phyloP scores from a whole-genome alignment of 2,797 vertebrate species.

The Borostomias antarcticus region DNA sequence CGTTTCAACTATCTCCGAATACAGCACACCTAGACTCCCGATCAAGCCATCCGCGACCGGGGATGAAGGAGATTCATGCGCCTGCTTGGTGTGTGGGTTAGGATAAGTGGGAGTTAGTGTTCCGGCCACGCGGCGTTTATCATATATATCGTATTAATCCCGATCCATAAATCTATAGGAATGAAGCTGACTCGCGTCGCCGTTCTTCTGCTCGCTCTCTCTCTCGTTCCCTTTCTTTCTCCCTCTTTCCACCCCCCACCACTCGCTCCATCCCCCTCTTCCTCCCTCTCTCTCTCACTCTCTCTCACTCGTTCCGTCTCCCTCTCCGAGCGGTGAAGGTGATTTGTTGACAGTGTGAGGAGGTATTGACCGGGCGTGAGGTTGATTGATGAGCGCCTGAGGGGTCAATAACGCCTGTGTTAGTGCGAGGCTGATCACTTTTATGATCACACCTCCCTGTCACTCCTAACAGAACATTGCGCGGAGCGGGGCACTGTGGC shows the following conservation, averaged over 20 bases:
- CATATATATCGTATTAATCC: constrained; percentile 41
- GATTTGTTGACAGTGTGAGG: constrained; percentile 73
- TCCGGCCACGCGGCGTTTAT: constrained; percentile 30
- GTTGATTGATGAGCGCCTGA: constrained; percentile 65
- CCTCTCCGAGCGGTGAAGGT: constrained; percentile 54
- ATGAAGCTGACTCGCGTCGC: constrained; percentile 12
- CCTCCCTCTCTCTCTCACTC: not conserved
- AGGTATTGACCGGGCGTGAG: constrained; percentile 69
- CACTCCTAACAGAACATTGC: not conserved
- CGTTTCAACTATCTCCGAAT: not conserved
- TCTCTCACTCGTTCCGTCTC: too few relatives aligned
- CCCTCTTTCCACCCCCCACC: not conserved
- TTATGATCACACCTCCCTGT: not conserved
- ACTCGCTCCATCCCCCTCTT: constrained; percentile 27
- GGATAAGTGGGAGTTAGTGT: constrained; percentile 17
- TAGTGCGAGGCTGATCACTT: constrained; percentile 30
- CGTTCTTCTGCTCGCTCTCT: not conserved
- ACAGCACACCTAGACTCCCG: constrained; percentile 7
- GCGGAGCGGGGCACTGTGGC: not conserved
- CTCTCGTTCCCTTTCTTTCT: constrained; percentile 21
- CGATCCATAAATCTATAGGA: constrained; percentile 34
- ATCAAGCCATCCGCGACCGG: not conserved
- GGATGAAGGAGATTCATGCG: not conserved
- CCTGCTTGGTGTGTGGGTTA: not conserved
- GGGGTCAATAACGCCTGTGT: constrained; percentile 65